These are phyloP conservation scores for Adrianichthys oophorus DNA, from an alignment of 2,797 vertebrate genomes.

Conservation along the genomic window DNA sequence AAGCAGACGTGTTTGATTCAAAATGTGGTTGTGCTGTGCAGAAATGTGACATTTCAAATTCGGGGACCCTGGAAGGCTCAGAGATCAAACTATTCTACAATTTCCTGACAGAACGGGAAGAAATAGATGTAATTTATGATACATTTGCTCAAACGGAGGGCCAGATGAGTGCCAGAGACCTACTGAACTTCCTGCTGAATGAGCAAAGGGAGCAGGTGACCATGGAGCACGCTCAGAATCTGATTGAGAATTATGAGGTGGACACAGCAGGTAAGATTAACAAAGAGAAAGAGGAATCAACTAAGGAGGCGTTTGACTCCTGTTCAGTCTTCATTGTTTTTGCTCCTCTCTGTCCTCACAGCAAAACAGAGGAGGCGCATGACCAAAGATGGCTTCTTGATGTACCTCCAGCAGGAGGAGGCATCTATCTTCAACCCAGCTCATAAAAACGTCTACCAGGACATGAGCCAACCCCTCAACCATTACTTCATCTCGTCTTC, in stretches of 20 bases:
- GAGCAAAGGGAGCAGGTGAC: constrained; percentile 79
- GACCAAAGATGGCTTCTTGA: constrained; percentile 94
- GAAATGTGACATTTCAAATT: constrained; percentile 90
- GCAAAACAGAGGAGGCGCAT: constrained; percentile 82
- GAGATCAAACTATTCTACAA: constrained; percentile 94
- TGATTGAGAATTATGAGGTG: constrained; percentile 89
- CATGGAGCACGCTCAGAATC: constrained; percentile 69
- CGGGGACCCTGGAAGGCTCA: constrained; percentile 85
- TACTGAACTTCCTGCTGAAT: constrained; percentile 82
- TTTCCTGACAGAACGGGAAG: constrained; percentile 84
- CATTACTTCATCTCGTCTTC: constrained; percentile 96
- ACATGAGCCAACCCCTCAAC: constrained; percentile 92
- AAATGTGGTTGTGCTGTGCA: constrained; percentile 55
- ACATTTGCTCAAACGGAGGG: constrained; percentile 62
- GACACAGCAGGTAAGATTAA: constrained; percentile 79
- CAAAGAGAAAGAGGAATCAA: neutral
- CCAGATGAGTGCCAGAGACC: constrained; percentile 79
- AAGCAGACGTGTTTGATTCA: neutral
- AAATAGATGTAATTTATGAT: constrained; percentile 84
- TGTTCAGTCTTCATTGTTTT: neutral
- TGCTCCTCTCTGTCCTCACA: constrained; percentile 47
- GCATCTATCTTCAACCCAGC: constrained; percentile 82
- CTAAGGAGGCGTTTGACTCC: too few relatives aligned
- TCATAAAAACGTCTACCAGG: constrained; percentile 86
- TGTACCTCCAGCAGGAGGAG: constrained; percentile 86